These are phyloP conservation scores for Turnix velox DNA, from an alignment of 2,113 vertebrate genomes.

Conservation along the genomic window DNA sequence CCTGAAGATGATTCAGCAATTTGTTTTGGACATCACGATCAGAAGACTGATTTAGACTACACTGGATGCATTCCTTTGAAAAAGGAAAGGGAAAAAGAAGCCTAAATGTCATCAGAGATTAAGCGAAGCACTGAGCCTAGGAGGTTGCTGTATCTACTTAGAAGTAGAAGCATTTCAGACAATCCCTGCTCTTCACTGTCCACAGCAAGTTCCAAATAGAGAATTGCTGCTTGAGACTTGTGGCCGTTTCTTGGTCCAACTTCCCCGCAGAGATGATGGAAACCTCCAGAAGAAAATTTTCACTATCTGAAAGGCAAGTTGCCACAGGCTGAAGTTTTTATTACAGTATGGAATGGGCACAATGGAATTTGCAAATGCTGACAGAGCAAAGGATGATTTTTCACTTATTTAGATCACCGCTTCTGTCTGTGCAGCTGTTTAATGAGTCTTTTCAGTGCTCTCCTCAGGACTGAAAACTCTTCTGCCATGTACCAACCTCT, in stretches of 20 bases:
- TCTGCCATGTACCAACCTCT: not conserved
- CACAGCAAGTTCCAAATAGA: not conserved
- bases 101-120: not conserved
- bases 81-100: not conserved
- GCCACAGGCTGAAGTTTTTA: not conserved
- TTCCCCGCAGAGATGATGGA: not conserved
- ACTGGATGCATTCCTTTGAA: not conserved
- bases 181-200: not conserved
- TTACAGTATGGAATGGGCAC: accelerated
- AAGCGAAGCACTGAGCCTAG: not conserved
- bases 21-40: not conserved
- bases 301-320: not conserved
- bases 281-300: not conserved
- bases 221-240: not conserved
- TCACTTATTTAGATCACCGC: not conserved
- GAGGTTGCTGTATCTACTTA: not conserved
- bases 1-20: not conserved
- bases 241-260: not conserved
- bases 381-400: not conserved
- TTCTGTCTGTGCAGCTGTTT: not conserved
- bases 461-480: not conserved
- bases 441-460: not conserved
- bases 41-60: not conserved
- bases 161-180: not conserved
- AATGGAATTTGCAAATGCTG: not conserved